Base-by-base conservation (phyloP, 2,797 vertebrate species). In the Amazona ochrocephala region DNA sequence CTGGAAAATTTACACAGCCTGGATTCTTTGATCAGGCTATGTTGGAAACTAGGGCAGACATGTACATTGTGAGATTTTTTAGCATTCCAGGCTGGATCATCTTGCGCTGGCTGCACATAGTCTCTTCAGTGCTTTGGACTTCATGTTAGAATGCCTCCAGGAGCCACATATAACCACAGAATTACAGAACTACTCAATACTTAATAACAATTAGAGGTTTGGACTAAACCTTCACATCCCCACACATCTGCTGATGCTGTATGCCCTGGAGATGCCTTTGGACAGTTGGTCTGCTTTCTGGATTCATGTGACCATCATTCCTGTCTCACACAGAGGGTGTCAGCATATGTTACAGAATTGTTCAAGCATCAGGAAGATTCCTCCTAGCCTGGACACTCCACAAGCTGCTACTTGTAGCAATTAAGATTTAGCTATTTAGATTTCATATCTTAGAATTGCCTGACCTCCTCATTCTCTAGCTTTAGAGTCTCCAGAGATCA, bases 361-460 rank as follows among this genome's bases (percentile, higher is more conserved):
- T 54, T 91, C 48, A 74, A 64, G n/a, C 45, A 81, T 47, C 76
- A 84, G 34, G 32, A 93, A 86, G n/a, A 70, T 64, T n/a, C 39
- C 72, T 75, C 34, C 74, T 71, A 70, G 41, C 29, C 58, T 84
- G 54, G 60, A 76, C 27, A 48, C 37, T 78, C 79, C 37, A 72
- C 30, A 93, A 61, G 66, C 53, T 89, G 66, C 75, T 94, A n/a
- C 72, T 75, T 72, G 81, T 45, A 90, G 56, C 50, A 95, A 94
- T 93, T 94, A 92, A 81, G 53, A 94, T 81, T 68, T 56, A 92
- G 66, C 10, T 90, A 68, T 61, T 91, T 81, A 85, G 79, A 93
- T 81, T 93, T 81, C 23, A 88, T 72, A 30, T 90, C 50, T 82
- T 54, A 80, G 78, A 96, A 87, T 58, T 81, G 91, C 83, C 61